Base-by-base conservation (phyloP, 2,113 vertebrate genomes). In the Heptranchias perlo region DNA sequence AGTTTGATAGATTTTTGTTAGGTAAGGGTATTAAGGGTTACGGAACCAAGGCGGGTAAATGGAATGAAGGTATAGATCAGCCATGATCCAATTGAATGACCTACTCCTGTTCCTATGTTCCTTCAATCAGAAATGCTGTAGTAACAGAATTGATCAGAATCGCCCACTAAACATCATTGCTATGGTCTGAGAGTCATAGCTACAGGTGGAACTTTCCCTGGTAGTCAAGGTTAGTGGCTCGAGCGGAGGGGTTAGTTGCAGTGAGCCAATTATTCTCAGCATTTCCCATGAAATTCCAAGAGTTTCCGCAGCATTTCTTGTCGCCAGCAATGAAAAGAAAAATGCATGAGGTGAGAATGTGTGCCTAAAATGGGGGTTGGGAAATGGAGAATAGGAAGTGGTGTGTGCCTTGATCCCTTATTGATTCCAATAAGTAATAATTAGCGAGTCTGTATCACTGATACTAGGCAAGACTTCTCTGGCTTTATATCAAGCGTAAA, bases 401-500 rank as follows among this genome's bases (percentile, higher is more conserved):
- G 44, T 95, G 11, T 91, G 28, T 69, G 65, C 94, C 94, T 69
- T 52, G 28, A 95, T 95, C 44, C 64, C 13, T 6, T 95, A 95
- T 73, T 95, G 44, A 69, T 95, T 95, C 44, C 64, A 69, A 95
- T 95, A 69, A 69, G 44, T 52, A 95, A 94, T 18, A 39, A 64
- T 39, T 49, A 11, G 64, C 49, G 31, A 95, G 44, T 44, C n/a
- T 49, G 25, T 65, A 67, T 94, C 23, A 95, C 94, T 95, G 14
- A 95, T 73, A 52, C 64, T 69, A 25, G 47, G 25, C 14, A 69
- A 95, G 62, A 23, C n/a, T 93, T 61, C 16, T n/a, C 64, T 69
- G 25, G 64, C 39, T 69, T 95, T 95, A 69, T 16, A 95, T 95
- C 94, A 95, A 28, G 35, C 65, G 49, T 39, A 95, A 95, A 95